Percentiles rank a stretch among this genome's conserved stretches.
Conservation (phyloP, 2,797 vertebrate genomes). For the Menidia menidia region DNA sequence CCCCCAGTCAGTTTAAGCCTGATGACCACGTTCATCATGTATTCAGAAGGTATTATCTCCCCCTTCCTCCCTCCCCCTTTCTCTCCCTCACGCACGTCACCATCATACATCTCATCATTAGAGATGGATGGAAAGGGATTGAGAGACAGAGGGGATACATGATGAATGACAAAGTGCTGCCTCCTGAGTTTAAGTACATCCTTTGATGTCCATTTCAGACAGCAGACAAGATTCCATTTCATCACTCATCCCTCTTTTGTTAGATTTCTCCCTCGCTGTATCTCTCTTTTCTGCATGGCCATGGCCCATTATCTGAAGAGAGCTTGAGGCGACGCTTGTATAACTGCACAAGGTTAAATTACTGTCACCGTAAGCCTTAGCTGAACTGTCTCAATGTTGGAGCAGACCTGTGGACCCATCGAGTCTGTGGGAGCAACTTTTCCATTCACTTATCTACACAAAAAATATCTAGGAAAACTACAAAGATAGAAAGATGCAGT, state of each 20-base stretch:
- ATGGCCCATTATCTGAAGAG: slow-evolving; percentile 53
- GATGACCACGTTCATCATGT: slow-evolving; percentile 89
- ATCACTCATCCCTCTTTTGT: slow-evolving; percentile 66
- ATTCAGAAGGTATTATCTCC: slow-evolving; percentile 85
- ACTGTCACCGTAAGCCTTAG: slow-evolving; percentile 16
- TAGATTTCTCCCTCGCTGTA: slow-evolving; percentile 5
- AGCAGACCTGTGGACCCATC: slow-evolving; percentile 10
- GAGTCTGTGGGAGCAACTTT: neutral
- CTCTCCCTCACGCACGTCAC: slow-evolving; percentile 53
- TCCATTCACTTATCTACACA: neutral
- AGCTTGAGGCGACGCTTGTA: slow-evolving; percentile 64
- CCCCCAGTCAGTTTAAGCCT: slow-evolving; percentile 80
- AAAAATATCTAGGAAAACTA: neutral
- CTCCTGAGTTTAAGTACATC: slow-evolving; percentile 66
- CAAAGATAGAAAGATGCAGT: neutral
- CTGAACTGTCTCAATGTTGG: neutral
- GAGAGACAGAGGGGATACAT: slow-evolving; percentile 47
- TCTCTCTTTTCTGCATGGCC: slow-evolving; percentile 39
- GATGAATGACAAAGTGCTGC: slow-evolving; percentile 46
- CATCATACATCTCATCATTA: slow-evolving; percentile 72
- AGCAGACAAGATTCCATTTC: slow-evolving; percentile 58
- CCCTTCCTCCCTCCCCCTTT: slow-evolving; percentile 38
- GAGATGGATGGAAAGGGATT: slow-evolving; percentile 59
- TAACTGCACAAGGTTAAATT: slow-evolving; percentile 46
- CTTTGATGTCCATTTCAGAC: slow-evolving; percentile 73